These are phyloP conservation scores for Cylas formicarius DNA, from an alignment of 1,140 invertebrate genomes.

Conservation along the genomic window DNA sequence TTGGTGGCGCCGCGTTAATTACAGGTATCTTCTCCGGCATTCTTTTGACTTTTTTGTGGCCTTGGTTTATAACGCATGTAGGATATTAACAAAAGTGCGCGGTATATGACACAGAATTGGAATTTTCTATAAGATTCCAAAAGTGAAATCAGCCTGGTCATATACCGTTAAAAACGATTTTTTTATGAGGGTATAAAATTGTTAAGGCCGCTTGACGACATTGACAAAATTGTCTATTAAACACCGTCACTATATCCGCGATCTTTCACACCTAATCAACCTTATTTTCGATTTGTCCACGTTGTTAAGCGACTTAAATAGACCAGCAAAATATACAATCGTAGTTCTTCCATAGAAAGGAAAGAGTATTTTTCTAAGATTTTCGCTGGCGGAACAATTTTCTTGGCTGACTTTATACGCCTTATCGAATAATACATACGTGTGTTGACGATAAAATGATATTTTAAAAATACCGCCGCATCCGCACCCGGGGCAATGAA, in stretches of 20 bases:
- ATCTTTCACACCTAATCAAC: slow-evolving; percentile 3
- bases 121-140: slow-evolving; percentile 30
- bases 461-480: too few species aligned
- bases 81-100: slow-evolving; percentile 42
- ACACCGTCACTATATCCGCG: not conserved
- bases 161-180: slow-evolving; percentile 22
- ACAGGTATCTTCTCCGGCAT: slow-evolving; percentile 84
- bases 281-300: not conserved
- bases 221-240: too few species aligned
- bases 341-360: slow-evolving; percentile 21
- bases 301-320: not conserved
- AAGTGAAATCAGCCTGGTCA: slow-evolving; percentile 25
- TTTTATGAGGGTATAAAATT: slow-evolving; percentile 11
- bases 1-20: slow-evolving; percentile 83
- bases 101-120: slow-evolving; percentile 39
- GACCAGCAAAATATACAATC: slow-evolving; percentile 14
- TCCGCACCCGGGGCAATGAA: too few species aligned
- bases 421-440: too few species aligned
- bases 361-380: slow-evolving; percentile 10
- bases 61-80: slow-evolving; percentile 49
- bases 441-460: too few species aligned
- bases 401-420: too few species aligned
- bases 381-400: slow-evolving; percentile 5
- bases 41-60: slow-evolving; percentile 65
- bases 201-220: too few species aligned